Percentiles rank a stretch among this genome's conserved stretches.
These are phyloP conservation scores for Tapera naevia DNA, from an alignment of 2,797 vertebrate genomes.

Conservation along the genomic window DNA sequence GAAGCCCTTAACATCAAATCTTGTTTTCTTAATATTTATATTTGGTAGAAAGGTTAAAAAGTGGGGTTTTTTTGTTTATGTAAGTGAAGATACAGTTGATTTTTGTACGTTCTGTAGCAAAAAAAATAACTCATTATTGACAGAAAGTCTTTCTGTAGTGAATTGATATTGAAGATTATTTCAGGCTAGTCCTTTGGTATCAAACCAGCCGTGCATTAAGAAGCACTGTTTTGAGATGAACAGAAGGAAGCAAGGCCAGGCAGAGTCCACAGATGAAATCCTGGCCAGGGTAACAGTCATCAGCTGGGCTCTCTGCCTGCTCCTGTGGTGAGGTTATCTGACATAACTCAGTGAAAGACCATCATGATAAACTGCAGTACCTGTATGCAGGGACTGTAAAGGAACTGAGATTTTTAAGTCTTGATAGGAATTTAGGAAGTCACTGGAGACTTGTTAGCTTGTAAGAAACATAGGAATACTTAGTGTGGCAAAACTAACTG, in stretches of 20 bases:
- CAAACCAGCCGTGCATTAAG: background rate
- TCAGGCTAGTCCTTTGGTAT: background rate
- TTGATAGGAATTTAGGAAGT: background rate
- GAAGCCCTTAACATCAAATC: conserved; percentile 5
- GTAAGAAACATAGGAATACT: background rate
- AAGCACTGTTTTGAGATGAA: background rate
- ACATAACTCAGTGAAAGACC: fast-evolving
- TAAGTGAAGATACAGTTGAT: background rate
- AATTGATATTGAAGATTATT: background rate
- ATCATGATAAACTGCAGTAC: background rate
- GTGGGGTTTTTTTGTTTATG: background rate
- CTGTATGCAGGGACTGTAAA: background rate
- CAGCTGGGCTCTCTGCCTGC: background rate
- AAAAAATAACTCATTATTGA: background rate
- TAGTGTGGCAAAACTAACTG: background rate
- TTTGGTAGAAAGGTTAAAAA: background rate
- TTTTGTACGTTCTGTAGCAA: background rate
- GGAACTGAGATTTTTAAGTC: background rate
- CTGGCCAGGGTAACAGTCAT: background rate
- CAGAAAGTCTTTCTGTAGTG: background rate
- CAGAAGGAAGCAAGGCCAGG: background rate
- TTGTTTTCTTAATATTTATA: background rate
- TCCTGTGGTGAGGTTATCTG: fast-evolving
- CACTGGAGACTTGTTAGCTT: background rate
- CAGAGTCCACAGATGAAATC: background rate